Conservation (phyloP, 2,113 vertebrate genomes). For the Odontophorus gujanensis region DNA sequence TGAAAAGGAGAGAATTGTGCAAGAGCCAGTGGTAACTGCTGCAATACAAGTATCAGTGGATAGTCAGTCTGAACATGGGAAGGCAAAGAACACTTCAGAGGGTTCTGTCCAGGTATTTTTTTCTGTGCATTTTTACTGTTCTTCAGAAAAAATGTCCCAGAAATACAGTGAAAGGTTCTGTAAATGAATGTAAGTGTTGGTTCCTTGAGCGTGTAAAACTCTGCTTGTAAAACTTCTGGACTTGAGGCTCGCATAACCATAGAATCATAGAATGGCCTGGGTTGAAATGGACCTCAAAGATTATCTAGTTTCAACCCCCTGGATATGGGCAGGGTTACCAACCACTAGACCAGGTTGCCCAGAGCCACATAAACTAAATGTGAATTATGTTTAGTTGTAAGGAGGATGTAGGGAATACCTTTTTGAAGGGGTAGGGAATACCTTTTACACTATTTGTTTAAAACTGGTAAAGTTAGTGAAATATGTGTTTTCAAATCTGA, state of each 20-base stretch:
- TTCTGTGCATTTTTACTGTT: background rate
- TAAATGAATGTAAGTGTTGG: background rate
- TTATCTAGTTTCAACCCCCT: no score
- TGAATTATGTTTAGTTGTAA: background rate
- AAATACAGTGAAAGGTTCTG: background rate
- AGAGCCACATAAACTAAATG: no score
- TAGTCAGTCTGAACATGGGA: background rate
- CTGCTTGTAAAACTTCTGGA: background rate
- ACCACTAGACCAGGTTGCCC: no score
- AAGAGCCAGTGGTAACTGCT: background rate
- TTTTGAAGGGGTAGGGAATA: background rate
- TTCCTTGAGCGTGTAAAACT: background rate
- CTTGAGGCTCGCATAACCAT: background rate
- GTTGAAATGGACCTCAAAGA: no score
- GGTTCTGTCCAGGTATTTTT: conserved; percentile 56
- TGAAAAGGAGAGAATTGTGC: background rate
- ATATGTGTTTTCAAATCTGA: background rate
- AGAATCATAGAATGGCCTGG: no score
- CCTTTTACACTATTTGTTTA: background rate
- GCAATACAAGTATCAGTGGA: background rate
- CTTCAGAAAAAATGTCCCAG: background rate
- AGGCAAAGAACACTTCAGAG: background rate
- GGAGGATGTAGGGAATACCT: background rate
- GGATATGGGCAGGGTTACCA: no score
- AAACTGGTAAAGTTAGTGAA: background rate